Base-by-base conservation (phyloP, 2,888 invertebrate species). In the Rhopalosiphum nymphaeae region DNA sequence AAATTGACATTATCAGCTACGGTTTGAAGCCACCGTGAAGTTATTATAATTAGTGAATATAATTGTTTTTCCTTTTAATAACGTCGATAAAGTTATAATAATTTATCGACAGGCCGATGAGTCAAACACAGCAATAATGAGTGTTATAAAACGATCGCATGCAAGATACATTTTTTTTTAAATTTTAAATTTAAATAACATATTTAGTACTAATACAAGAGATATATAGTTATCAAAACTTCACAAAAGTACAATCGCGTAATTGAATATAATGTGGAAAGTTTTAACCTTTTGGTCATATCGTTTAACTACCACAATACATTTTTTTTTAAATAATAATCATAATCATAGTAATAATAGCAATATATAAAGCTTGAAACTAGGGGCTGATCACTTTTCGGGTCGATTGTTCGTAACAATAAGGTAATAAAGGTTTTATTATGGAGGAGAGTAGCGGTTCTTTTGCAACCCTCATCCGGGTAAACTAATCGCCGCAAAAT, bases 401-500 rank as follows among this genome's bases (percentile, higher is more conserved):
- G 49, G 92, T 87, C 61, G 53, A 92, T 88, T 42, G 53, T 93
- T 88, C 78, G 89, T 42, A 53, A 88, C 92, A 78, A 93, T 93
- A 78, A 53, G 53, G 92, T 53, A 42, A 61, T 61, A 88, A 78
- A 89, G 86, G 84, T 84, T 78, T 93, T 89, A 89, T 89, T 78
- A 46, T 42, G 56, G 44, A 13, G 44, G 4, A 29, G 67, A 49
- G 26, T 25, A 36, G 49, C 36, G 85, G 57, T 90, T 57, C 61
- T 84, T 57, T 49, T 85, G 26, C 84, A 16, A 13, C 89, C n/a
- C 93, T 85, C 85, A 86, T 90, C 89, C 57, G 85, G 89, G 85
- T 25, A 85, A 89, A 85, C 89, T 85, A 90, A 94, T 94, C 93
- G 86, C 93, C 90, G 44, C 90, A 36, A 94, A 94, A 94, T 89